Base-by-base conservation (phyloP, 2,797 vertebrate genomes). In the Sebastes nivosus region DNA sequence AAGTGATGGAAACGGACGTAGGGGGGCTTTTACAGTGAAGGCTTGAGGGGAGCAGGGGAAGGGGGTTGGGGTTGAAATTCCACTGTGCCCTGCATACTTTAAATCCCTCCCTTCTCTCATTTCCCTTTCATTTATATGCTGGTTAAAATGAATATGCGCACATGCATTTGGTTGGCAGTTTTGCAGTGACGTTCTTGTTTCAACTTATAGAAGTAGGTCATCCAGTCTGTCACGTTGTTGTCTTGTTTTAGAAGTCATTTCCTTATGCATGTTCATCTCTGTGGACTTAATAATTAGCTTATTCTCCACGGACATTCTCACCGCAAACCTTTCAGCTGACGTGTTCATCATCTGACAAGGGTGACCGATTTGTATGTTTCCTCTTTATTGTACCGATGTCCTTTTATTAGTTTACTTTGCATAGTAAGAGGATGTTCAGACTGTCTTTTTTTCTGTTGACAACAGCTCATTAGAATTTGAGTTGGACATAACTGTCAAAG, bases 51-150 rank as follows among this genome's bases (percentile, higher is more conserved):
- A 79, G 74, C n/a, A 63, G 25, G 61, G 58, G 67, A 63, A 32
- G 83, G 80, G 87, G 78, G 83, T 80, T 80, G 86, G 38, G 84
- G 85, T 81, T 85, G 84, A 93, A 91, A 94, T 94, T 94, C 92
- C 91, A 87, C 82, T 86, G 84, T 90, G 92, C 78, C 83, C 80
- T 84, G 85, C 91, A 91, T 94, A 88, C 88, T 92, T 92, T 75
- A 87, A 86, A 89, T 83, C 87, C 82, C 90, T 82, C 84, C 90
- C 84, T 55, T 82, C 82, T 89, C 81, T 77, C 74, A 70, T 91
- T 88, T 87, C 86, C 78, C 83, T 89, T 88, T 89, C 50, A 80
- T 88, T 92, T 87, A 86, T 74, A 87, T 78, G 67, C 80, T 80
- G 80, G 82, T 83, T 86, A 67, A 85, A 92, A 84, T 89, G 76